Base-by-base conservation (phyloP, 2,888 invertebrate species). In the Epinotia nisella region DNA sequence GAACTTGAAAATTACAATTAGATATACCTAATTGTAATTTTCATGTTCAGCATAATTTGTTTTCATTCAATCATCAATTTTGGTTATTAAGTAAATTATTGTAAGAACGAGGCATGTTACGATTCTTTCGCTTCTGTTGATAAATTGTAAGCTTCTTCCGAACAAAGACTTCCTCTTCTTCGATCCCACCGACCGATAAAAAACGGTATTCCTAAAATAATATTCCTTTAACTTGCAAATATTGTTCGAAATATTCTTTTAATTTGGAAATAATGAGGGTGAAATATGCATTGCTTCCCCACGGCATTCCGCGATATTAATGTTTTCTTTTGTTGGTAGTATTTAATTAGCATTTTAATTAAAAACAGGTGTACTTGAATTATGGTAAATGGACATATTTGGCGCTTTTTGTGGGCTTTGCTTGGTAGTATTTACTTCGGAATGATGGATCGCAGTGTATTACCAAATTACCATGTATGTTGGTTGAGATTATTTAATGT, bases 291-390 rank as follows among this genome's bases (percentile, higher is more conserved):
- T 72, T 67, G 56, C 61, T 72, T 72, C 39, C 49, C 21, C 39
- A 35, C 13, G 49, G 15, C 49, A 17, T 51, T 49, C 67, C 11
- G 35, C 13, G 21, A 67, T 55, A 67, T 67, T 71, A 67, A 71
- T 71, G 67, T 72, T 72, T 72, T 68, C 67, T 72, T 73, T 73
- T 73, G 73, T 69, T 53, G 58, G 62, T n/a, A 15, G 35, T 58
- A 64, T 69, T 68, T 68, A 68, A 73, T 73, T 73, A 68, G 62
- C 73, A 73, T 73, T 73, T 73, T 73, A 73, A 73, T 73, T 68
- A 59, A 60, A 56, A 62, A 69, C 69, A 51, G 69, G 60, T 66
- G 35, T 62, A 55, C 45, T 45, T 66, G 49, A 66, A 53, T 65
- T 13, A 41, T 53, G 51, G 60, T 53, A 19, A 60, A 58, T 55